Evolutionary conservation across 2,113 vertebrate species (phyloP).

Genomic region (Cinclus mexicanus): DNA sequence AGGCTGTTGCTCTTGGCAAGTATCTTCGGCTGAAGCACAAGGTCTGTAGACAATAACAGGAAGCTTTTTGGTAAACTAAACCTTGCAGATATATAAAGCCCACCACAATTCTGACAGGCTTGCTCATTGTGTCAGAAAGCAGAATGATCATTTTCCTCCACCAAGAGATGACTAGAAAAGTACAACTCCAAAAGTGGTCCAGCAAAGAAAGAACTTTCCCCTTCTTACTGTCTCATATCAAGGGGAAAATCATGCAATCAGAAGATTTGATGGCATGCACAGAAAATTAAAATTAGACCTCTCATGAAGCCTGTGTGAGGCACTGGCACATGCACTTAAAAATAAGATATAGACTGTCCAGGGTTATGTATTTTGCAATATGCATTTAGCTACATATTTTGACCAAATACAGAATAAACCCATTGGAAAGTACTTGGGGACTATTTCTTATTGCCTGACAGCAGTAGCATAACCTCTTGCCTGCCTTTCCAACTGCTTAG

Average conservation of each 20-base stretch:
- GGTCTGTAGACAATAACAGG: constrained; percentile 45
- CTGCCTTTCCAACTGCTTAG: background rate
- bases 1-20: constrained; percentile 42
- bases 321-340: background rate
- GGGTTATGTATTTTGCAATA: background rate
- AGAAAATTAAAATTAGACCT: background rate
- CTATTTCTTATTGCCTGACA: background rate
- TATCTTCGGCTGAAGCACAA: background rate
- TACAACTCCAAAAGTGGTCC: background rate
- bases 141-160: background rate
- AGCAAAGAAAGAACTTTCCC: background rate
- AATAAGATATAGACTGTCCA: background rate
- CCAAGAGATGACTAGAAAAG: background rate
- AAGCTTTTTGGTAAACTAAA: constrained; percentile 28
- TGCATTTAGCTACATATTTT: background rate
- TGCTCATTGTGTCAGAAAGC: background rate
- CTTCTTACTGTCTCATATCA: background rate
- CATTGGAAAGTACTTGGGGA: background rate
- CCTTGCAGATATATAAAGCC: background rate
- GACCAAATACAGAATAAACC: background rate
- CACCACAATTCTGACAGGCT: background rate
- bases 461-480: background rate
- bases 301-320: background rate
- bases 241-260: background rate
- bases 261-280: background rate